These are phyloP conservation scores for Bombus waltoni DNA, from an alignment of 1,140 invertebrate species.

Conservation along the genomic window DNA sequence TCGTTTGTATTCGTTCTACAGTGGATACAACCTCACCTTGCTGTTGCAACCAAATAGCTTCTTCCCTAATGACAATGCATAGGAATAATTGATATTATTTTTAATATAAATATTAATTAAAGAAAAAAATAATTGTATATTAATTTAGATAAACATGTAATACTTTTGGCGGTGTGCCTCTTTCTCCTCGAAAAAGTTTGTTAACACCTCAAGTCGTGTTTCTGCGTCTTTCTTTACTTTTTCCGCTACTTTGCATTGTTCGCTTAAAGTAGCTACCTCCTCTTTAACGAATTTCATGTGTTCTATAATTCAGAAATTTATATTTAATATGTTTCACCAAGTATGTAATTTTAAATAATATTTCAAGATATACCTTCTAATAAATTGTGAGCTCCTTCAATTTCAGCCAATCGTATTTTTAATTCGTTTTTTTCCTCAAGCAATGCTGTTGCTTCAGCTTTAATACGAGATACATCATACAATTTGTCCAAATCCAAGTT, in stretches of 20 bases:
- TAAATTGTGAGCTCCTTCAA: conserved; percentile 79
- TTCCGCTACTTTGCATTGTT: conserved; percentile 88
- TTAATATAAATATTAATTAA: conserved; percentile 19
- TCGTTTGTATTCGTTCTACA: conserved; percentile 88
- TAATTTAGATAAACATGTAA: conserved; percentile 57
- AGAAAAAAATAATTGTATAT: not conserved
- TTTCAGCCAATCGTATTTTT: conserved; percentile 77
- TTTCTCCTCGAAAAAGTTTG: conserved; percentile 94
- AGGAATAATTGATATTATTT: conserved; percentile 29
- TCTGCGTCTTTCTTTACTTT: conserved; percentile 91
- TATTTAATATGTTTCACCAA: not conserved
- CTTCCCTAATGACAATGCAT: conserved; percentile 85
- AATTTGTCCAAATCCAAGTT: conserved; percentile 79
- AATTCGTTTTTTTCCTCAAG: conserved; percentile 79
- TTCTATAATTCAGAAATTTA: conserved; percentile 70
- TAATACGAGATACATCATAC: conserved; percentile 77
- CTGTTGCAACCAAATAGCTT: conserved; percentile 91
- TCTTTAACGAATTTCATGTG: conserved; percentile 80
- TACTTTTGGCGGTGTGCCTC: conserved; percentile 93
- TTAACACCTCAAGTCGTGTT: conserved; percentile 92
- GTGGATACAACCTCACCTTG: conserved; percentile 91
- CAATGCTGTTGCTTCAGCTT: conserved; percentile 74
- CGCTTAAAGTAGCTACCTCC: conserved; percentile 83
- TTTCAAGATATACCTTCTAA: conserved; percentile 74
- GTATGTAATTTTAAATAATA: conserved; percentile 16